These are phyloP conservation scores for Standfussiana lucernea DNA, from an alignment of 2,888 invertebrate species.

Conservation along the genomic window DNA sequence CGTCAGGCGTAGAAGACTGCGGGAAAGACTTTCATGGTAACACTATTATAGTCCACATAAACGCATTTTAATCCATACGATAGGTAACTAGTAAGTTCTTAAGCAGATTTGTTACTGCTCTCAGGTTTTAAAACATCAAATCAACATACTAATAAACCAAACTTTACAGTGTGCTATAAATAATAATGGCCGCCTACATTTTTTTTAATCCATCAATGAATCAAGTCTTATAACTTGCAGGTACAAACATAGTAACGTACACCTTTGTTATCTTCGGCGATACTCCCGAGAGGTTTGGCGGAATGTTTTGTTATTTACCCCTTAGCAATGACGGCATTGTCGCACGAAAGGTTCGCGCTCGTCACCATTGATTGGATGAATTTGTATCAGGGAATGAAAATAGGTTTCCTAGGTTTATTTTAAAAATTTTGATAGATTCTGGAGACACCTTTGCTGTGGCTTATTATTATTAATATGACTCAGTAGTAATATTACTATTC, in stretches of 20 bases:
- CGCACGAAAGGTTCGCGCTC: not conserved
- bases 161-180: not conserved
- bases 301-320: conserved; percentile 42
- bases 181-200: not conserved
- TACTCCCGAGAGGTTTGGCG: conserved; percentile 28
- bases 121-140: not conserved
- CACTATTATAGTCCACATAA: not conserved
- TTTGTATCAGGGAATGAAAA: conserved; percentile 4
- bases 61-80: not conserved
- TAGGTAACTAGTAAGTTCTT: not conserved
- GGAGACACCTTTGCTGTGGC: not conserved
- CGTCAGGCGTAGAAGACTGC: conserved; percentile 81
- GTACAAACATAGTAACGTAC: conserved; percentile 28
- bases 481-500: not conserved
- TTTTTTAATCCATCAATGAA: not conserved
- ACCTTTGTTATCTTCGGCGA: conserved; percentile 19
- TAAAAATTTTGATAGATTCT: not conserved
- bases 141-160: too few species aligned
- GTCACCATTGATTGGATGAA: conserved; percentile 23
- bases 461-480: not conserved
- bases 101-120: not conserved
- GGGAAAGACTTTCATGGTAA: not conserved
- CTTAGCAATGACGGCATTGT: conserved; percentile 18
- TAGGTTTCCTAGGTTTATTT: not conserved
- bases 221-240: not conserved